Evolutionary conservation across 2,113 vertebrate species (phyloP), one percentile per base, ranked within the genome.

Genomic region (Chitala chitala): DNA sequence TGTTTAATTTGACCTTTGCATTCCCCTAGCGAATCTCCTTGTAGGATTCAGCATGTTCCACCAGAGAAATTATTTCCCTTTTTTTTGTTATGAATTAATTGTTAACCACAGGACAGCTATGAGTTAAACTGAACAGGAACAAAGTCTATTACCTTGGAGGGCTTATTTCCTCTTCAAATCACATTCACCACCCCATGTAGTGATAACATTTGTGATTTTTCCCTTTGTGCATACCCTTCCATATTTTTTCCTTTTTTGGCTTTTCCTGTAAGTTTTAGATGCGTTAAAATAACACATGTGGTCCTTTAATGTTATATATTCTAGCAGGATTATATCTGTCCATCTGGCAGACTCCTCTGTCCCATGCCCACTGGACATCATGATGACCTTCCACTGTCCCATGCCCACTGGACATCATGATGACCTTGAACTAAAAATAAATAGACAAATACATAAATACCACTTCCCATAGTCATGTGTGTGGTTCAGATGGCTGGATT

Each of bases 71-170:
- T 81, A 84, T 75, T 77, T 72, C 82, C 82, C 89, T 83, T 89
- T 87, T 85, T 84, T 83, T 87, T 85, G 88, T 89, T 86, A 88
- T 89, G 87, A 88, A 91, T 89, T 89, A 81, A 90, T 88, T 77
- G 80, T 80, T 74, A 87, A 84, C 81, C 79, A 88, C 79, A 85
- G 78, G 74, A 78, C 82, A 81, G 79, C 80, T 80, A 53, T 69
- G 64, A 73, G 76, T 77, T 75, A 75, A 46, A 64, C 42, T 44
- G 46, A 75, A 72, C 80, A 76, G 76, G 76, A 81, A 74, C 73
- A 80, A 83, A 78, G 83, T 77, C 69, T 78, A 78, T 83, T 76
- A 73, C 76, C 74, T 79, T 72, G 2, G 22, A 70, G 13, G 53
- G 22, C 65, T 9, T 6, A 24, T 33, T 51, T 59, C 15, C 44